Conservation (phyloP, 2,797 vertebrate species). For the Phaenicophaeus curvirostris region DNA sequence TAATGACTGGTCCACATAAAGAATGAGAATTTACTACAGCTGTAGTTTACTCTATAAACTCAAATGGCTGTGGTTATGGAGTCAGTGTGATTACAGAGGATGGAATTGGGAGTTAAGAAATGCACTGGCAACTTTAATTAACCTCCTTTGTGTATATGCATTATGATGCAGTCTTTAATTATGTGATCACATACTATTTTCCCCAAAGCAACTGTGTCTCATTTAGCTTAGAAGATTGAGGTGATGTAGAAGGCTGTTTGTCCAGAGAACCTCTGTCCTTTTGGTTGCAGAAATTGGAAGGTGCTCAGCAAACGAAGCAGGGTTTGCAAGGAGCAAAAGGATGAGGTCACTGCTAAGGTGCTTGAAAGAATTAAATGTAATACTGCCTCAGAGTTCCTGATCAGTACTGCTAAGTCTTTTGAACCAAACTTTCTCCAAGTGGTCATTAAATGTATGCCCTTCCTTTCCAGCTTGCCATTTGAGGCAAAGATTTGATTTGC, state of each 20-base stretch:
- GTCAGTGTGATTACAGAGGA: constrained; percentile 53
- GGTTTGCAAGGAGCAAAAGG: background rate
- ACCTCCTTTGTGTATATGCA: constrained; percentile 52
- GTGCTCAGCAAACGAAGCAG: fast-evolving
- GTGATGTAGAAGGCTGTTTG: constrained; percentile 10
- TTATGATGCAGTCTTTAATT: constrained; percentile 66
- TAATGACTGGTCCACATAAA: background rate
- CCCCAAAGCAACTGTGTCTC: constrained; percentile 26
- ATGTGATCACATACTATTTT: constrained; percentile 50
- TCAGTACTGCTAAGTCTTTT: background rate
- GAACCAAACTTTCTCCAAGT: background rate
- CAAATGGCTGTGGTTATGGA: constrained; percentile 19
- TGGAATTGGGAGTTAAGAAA: constrained; percentile 65
- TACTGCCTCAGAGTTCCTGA: background rate
- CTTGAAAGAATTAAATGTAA: background rate
- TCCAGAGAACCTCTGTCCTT: constrained; percentile 20
- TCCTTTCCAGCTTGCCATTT: background rate
- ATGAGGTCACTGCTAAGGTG: background rate
- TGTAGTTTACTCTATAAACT: constrained; percentile 34
- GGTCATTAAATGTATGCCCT: background rate
- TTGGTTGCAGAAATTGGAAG: background rate
- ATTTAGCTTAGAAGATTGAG: constrained; percentile 25
- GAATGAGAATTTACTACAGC: constrained; percentile 38
- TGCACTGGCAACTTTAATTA: constrained; percentile 63
- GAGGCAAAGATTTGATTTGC: background rate